Evolutionary conservation across 2,113 vertebrate species (phyloP), one percentile per base, ranked within the genome.

Genomic region (Pachypanchax playfairii): DNA sequence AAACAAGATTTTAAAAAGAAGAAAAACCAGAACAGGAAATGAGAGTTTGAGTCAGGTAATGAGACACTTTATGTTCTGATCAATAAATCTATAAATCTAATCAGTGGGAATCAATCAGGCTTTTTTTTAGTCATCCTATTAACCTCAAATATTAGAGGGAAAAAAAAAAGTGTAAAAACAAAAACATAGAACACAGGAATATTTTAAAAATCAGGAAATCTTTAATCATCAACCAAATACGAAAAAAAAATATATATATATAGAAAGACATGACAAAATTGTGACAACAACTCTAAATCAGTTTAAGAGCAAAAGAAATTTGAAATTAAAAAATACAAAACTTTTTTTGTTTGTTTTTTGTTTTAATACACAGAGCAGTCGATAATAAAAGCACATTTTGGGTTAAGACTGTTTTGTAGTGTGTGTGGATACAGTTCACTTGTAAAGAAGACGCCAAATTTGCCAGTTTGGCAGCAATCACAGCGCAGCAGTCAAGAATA

Each of bases 161-260:
- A 48, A 41, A 48, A 35, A 22, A 54, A 17, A 59, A 31, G 42
- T 41, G 28, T n/a, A 58, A 15, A 65, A 42, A 79, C 42, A 79
- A 29, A 72, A 46, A 2, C 55, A 73, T n/a, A 48, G 43, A 64
- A 81, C 57, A 48, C 53, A 2, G 26, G 60, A 26, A 63, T 72
- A 53, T 80, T 84, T 89, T 48, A 55, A 91, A 91, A 91, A 89
- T 79, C 82, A 82, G 70, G 62, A 85, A 81, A 31, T 74, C 86
- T 93, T 93, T 92, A 93, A 92, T 93, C 18, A 81, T 80, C 81
- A 91, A 90, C 88, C 56, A 77, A 91, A 90, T 84, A 87, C 54
- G 66, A 83, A 82, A 80, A 78, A 71, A 73, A 51, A n/a, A n/a
- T n/a, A n/a, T n/a, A n/a, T n/a, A n/a, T n/a, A 74, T 68, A 74